Evolutionary conservation across 2,888 invertebrate genomes (phyloP).

Genomic region (Calephelis perditalis): DNA sequence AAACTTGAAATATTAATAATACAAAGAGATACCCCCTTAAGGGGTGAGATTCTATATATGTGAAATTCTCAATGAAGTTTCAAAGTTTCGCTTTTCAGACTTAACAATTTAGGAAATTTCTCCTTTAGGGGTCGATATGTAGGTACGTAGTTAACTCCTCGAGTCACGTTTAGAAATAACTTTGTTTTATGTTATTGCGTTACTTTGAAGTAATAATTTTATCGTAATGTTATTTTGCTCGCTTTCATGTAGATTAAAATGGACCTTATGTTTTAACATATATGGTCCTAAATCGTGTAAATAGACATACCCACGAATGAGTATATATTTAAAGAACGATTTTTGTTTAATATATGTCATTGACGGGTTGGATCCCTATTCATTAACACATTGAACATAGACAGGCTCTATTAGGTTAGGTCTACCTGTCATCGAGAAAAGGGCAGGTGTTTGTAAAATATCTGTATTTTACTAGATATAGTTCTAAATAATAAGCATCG

Average conservation of each 20-base stretch:
- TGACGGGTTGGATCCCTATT: background rate
- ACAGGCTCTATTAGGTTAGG: slow-evolving; percentile 10
- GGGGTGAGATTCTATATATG: background rate
- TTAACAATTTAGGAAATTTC: background rate
- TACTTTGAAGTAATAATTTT: slow-evolving; percentile 17
- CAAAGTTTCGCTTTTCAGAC: background rate
- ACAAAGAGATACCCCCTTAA: background rate
- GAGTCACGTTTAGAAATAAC: slow-evolving; percentile 26
- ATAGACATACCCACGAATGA: background rate
- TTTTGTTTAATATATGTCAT: background rate
- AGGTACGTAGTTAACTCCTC: slow-evolving; percentile 30
- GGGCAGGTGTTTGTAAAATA: slow-evolving; percentile 17
- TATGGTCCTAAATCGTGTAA: slow-evolving; percentile 8
- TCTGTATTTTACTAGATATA: slow-evolving; percentile 25
- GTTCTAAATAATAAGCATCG: slow-evolving; percentile 25
- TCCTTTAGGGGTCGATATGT: slow-evolving; percentile 22
- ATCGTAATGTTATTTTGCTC: slow-evolving; percentile 12
- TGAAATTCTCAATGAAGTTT: background rate
- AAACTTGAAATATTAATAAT: background rate
- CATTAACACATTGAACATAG: slow-evolving; percentile 9
- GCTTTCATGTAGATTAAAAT: slow-evolving; percentile 8
- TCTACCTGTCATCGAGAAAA: background rate
- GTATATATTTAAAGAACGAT: background rate
- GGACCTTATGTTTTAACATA: background rate
- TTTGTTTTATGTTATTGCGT: slow-evolving; percentile 21